These are phyloP conservation scores for Clusia tigrina DNA, from an alignment of 2,888 invertebrate species.

Conservation along the genomic window DNA sequence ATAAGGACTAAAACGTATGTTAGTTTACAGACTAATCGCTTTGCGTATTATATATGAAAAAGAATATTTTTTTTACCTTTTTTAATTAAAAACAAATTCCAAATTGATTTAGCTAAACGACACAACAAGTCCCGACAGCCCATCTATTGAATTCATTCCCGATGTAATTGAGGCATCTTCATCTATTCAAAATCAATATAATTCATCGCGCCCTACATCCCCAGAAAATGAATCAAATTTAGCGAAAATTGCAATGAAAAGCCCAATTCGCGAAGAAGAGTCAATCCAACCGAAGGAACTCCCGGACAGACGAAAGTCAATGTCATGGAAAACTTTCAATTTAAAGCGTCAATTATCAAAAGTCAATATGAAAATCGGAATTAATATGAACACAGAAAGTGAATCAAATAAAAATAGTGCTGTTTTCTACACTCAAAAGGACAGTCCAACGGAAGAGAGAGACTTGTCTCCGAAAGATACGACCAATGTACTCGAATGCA, in stretches of 20 bases:
- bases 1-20: background rate
- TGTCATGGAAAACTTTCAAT: conserved; percentile 80
- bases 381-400: conserved; percentile 55
- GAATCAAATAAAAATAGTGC: conserved; percentile 65
- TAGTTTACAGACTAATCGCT: too few relatives aligned
- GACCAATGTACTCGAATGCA: conserved; percentile 40
- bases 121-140: conserved; percentile 56
- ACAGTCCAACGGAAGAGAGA: conserved; percentile 48
- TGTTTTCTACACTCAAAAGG: conserved; percentile 54
- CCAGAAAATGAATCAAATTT: conserved; percentile 62
- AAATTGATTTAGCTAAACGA: conserved; percentile 46
- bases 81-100: conserved; percentile 6
- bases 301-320: conserved; percentile 70
- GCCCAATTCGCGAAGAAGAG: conserved; percentile 37
- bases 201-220: conserved; percentile 65
- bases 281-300: conserved; percentile 60
- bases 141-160: conserved; percentile 55
- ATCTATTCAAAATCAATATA: conserved; percentile 50
- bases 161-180: conserved; percentile 46
- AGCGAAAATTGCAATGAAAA: conserved; percentile 30
- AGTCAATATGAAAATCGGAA: conserved; percentile 69
- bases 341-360: conserved; percentile 82
- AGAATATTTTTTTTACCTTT: conserved; percentile 2
- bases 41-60: background rate
- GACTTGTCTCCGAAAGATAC: conserved; percentile 37